Evolutionary conservation across 2,888 invertebrate species (phyloP).

Genomic region (Cryptus armator): DNA sequence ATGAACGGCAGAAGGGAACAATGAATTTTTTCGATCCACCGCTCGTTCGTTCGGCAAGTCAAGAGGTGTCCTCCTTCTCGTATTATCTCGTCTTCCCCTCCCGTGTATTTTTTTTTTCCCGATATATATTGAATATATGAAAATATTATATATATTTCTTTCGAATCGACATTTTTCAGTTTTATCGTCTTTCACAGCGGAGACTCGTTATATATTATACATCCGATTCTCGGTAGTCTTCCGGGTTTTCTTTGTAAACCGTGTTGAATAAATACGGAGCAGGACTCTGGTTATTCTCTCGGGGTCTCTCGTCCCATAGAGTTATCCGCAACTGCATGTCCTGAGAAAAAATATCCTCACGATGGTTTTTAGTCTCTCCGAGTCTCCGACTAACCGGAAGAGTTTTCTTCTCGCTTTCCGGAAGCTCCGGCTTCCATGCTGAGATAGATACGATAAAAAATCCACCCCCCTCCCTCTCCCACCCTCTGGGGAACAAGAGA

Average conservation of each 20-base stretch:
- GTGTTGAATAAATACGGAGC: slow-evolving; percentile 22
- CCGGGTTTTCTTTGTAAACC: background rate
- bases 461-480: background rate
- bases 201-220: background rate
- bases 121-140: background rate
- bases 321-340: slow-evolving; percentile 2
- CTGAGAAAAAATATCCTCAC: slow-evolving; percentile 3
- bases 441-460: slow-evolving; percentile 34
- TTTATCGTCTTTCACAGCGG: background rate
- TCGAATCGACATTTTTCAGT: background rate
- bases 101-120: background rate
- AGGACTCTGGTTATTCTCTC: slow-evolving; percentile 22
- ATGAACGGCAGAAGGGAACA: slow-evolving; percentile 48
- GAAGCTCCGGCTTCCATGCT: slow-evolving; percentile 29
- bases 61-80: background rate
- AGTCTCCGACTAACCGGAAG: slow-evolving; percentile 27
- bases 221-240: background rate
- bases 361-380: slow-evolving; percentile 38
- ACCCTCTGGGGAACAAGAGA: background rate
- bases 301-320: slow-evolving; percentile 1
- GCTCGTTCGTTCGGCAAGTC: background rate
- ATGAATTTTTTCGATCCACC: slow-evolving; percentile 6
- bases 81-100: slow-evolving; percentile 32
- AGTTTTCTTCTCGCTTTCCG: slow-evolving; percentile 30
- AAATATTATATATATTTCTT: background rate